Conservation (phyloP, 2,113 vertebrate genomes). For the Jacana jacana region DNA sequence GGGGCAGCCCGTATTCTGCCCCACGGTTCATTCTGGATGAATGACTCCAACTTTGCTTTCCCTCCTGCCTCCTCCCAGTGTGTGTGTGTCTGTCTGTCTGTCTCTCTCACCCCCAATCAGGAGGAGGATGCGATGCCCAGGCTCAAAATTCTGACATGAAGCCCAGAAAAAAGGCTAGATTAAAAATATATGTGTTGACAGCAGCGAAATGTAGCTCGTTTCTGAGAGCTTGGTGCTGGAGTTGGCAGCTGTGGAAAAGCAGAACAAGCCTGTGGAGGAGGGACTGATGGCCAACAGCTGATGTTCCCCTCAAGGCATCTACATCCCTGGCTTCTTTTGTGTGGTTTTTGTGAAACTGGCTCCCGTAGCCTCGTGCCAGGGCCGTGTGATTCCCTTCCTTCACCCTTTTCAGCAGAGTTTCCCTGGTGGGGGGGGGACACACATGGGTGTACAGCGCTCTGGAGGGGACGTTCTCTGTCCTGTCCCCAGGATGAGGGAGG, state of each 20-base stretch:
- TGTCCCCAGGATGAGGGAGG: neutral
- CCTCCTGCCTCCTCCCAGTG: neutral
- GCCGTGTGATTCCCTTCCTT: neutral
- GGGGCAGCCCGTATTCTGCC: neutral
- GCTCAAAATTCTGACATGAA: neutral
- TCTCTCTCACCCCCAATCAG: neutral
- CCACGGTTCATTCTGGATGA: neutral
- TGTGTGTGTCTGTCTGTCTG: neutral
- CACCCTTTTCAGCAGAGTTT: neutral
- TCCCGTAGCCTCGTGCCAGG: neutral
- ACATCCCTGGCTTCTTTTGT: neutral
- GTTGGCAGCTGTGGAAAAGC: neutral
- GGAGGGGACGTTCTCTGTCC: neutral
- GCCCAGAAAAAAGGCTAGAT: neutral
- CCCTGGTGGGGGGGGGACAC: neutral
- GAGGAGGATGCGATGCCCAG: neutral
- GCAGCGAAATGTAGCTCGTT: neutral
- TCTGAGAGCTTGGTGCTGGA: neutral
- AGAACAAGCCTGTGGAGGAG: neutral
- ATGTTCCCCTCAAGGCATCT: constrained; percentile 47
- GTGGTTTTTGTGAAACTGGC: neutral
- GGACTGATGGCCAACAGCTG: constrained; percentile 28
- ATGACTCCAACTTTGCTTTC: neutral
- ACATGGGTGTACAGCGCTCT: accelerated
- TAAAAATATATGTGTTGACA: constrained; percentile 31